phyloP scores from a whole-genome alignment of 92 coral and sea anemone genomes.

The Actinostola sp. region DNA sequence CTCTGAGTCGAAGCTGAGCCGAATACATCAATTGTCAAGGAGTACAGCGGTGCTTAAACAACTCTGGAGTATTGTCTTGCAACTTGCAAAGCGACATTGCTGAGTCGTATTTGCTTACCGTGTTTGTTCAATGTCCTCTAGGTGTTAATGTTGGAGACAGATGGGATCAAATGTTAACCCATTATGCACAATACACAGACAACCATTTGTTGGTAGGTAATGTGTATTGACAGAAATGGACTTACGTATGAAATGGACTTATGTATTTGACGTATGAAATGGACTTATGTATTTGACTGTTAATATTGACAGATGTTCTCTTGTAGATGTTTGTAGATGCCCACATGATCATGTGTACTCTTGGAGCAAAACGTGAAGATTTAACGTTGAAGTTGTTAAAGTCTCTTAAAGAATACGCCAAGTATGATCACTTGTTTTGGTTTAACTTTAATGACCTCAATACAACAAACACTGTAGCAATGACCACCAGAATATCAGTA shows the following conservation, averaged over 20 bases:
- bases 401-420: constrained; percentile 65
- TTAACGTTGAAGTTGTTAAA: constrained; percentile 55
- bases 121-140: constrained; percentile 1
- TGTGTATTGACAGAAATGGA: neutral
- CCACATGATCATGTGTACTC: constrained; percentile 79
- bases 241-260: no score
- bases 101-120: neutral
- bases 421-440: constrained; percentile 16
- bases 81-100: no score
- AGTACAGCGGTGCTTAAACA: no score
- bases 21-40: no score
- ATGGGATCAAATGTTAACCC: constrained; percentile 33
- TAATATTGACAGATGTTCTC: no score
- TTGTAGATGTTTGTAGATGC: constrained; percentile 71
- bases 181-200: constrained; percentile 30
- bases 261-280: no score
- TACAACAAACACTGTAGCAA: no score
- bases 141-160: constrained; percentile 70
- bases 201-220: constrained; percentile 45
- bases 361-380: constrained; percentile 74
- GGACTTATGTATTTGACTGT: neutral
- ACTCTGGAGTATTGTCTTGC: no score
- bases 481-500: neutral
- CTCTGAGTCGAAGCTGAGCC: no score
- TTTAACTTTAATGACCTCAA: no score